Evolutionary conservation across 2,113 vertebrate genomes (phyloP), one percentile per base, ranked within the genome.

Genomic region (Rhinogobius similis): DNA sequence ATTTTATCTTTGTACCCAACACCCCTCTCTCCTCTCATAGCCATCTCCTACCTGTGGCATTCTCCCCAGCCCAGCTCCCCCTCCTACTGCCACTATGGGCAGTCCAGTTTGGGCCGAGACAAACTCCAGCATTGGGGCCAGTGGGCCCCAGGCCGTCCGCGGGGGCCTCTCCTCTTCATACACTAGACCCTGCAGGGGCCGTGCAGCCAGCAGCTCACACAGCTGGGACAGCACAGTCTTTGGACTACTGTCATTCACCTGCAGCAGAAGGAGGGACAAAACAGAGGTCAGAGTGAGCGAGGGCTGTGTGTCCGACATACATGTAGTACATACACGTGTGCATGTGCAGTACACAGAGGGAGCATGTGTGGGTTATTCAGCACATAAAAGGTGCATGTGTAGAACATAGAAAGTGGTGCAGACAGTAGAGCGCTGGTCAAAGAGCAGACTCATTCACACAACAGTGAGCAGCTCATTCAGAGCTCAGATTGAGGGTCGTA

Each of bases 71-170:
- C 96, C 95, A 5, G 95, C 93, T 85, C 96, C 96, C 75, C 96
- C 96, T 85, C 96, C 95, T 83, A 98, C 94, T 78, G 95, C 95
- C 86, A 97, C 92, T 86, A 98, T 96, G 82, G 96, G 96, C 83
- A 98, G 94, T 23, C 95, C 94, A 78, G 96, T 97, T 92, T 98
- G 97, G 1, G 97, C 96, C 13, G 97, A 97, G 76, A 98, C 92
- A 89, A 98, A 98, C 91, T 98, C 97, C 55, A 98, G 94, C 92
- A 98, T 96, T 72, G 95, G 97, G 55, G 96, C 96, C 76, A 98
- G 89, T 43, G 96, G 95, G 56, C 93, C 91, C 76, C 92, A 92
- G 69, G 92, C 88, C 10, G 89, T 89, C 14, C 90, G 90, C 32
- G 92, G 87, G 58, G 92, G 89, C 79, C 92, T 85, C 85, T 97